Conservation (phyloP, 2,113 vertebrate genomes). For the Panthera uncia region DNA sequence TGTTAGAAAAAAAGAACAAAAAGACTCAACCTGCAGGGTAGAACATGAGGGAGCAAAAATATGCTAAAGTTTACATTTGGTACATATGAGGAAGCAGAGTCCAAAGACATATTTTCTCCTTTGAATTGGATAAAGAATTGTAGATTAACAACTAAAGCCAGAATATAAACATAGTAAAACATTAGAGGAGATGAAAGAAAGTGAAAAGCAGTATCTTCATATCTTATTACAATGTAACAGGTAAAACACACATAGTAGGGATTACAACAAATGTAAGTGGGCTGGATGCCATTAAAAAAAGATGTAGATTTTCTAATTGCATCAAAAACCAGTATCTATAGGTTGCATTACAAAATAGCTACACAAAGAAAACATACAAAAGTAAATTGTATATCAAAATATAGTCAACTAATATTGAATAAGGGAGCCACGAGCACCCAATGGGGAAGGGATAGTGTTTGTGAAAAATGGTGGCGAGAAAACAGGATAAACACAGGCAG, state of each 20-base stretch:
- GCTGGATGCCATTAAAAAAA: background rate
- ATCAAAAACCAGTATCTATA: background rate
- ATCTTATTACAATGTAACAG: background rate
- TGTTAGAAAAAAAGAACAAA: background rate
- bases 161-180: background rate
- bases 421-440: background rate
- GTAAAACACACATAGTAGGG: background rate
- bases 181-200: background rate
- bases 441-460: background rate
- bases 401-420: background rate
- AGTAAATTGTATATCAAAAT: background rate
- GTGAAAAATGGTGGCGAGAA: background rate
- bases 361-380: background rate
- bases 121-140: background rate
- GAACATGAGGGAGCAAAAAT: background rate
- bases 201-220: background rate
- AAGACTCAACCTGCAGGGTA: background rate
- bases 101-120: background rate
- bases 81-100: background rate
- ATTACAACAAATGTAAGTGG: background rate
- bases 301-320: background rate
- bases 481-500: background rate
- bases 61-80: background rate
- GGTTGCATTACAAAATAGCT: background rate
- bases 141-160: background rate